Percentiles rank a stretch among this genome's conserved stretches.
These are phyloP conservation scores for Thecophora atra DNA, from an alignment of 2,888 invertebrate genomes.

Conservation along the genomic window DNA sequence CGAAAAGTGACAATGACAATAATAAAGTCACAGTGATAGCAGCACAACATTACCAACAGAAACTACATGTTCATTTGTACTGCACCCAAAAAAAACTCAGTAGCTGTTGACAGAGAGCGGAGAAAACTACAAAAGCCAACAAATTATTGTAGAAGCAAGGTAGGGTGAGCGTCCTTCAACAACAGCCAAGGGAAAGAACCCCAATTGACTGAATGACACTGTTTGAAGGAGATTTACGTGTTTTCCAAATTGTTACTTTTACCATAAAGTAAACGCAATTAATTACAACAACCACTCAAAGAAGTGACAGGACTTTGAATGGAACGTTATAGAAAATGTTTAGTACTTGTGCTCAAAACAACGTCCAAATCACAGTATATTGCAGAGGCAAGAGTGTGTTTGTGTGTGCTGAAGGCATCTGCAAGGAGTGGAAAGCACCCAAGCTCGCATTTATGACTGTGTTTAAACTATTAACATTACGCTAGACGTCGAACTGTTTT, in stretches of 20 bases:
- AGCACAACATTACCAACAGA: not conserved
- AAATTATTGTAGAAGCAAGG: no score
- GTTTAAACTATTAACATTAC: no score
- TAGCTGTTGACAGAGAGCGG: conserved; percentile 1
- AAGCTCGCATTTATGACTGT: no score
- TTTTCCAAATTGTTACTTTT: conserved; percentile 12
- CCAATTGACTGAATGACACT: not conserved
- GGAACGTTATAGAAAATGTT: no score
- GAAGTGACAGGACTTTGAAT: no score
- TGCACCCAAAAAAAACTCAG: not conserved
- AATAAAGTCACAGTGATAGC: conserved; percentile 18
- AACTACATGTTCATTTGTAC: conserved; percentile 11
- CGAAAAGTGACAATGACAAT: conserved; percentile 17
- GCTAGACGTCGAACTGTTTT: no score
- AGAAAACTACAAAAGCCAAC: not conserved
- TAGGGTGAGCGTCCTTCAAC: no score
- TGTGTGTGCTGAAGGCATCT: no score
- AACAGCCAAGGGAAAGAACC: not conserved
- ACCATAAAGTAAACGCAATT: conserved; percentile 28
- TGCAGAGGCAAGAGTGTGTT: no score
- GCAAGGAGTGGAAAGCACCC: no score
- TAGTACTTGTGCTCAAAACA: no score
- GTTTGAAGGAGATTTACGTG: conserved; percentile 2
- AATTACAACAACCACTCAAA: conserved; percentile 19
- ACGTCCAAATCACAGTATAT: no score